phyloP scores from a whole-genome alignment of 2,888 invertebrate genomes.

The Pristionchus arcanus region DNA sequence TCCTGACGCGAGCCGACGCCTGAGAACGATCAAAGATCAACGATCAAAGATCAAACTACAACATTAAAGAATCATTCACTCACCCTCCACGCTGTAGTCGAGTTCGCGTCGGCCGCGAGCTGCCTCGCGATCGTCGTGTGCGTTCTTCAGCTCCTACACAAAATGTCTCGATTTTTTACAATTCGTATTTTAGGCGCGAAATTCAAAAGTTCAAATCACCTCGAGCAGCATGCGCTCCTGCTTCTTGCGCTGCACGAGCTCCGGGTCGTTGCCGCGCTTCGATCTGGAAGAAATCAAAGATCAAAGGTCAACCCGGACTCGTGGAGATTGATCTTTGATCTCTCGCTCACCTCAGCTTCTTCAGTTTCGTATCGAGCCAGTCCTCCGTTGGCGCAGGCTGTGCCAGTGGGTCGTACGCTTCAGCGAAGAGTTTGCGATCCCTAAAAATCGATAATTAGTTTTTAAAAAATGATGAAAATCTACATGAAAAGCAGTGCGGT shows the following conservation, averaged over 20 bases:
- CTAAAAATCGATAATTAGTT: conserved; percentile 52
- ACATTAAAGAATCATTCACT: not conserved
- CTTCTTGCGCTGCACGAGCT: conserved; percentile 73
- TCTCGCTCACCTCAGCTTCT: conserved; percentile 56
- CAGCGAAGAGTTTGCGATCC: conserved; percentile 57
- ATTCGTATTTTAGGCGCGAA: not conserved
- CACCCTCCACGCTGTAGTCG: conserved; percentile 46
- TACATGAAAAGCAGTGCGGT: conserved; percentile 7
- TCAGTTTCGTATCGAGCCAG: conserved; percentile 76
- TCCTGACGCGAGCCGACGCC: conserved; percentile 50
- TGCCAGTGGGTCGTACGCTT: conserved; percentile 59
- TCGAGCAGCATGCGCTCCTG: conserved; percentile 80
- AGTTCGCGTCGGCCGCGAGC: conserved; percentile 45
- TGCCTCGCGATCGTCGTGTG: conserved; percentile 60
- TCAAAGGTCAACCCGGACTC: not conserved
- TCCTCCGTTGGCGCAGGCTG: conserved; percentile 71
- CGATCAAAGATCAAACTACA: conserved; percentile 24
- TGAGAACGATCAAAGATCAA: conserved; percentile 23
- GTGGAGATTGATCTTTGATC: conserved; percentile 25
- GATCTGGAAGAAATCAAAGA: conserved; percentile 48
- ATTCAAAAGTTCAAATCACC: conserved; percentile 57
- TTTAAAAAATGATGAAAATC: not conserved
- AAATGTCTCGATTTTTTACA: not conserved
- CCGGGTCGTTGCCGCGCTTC: conserved; percentile 55
- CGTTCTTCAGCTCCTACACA: conserved; percentile 72